Conservation (phyloP, 2,113 vertebrate species). For the Plectropomus leopardus region DNA sequence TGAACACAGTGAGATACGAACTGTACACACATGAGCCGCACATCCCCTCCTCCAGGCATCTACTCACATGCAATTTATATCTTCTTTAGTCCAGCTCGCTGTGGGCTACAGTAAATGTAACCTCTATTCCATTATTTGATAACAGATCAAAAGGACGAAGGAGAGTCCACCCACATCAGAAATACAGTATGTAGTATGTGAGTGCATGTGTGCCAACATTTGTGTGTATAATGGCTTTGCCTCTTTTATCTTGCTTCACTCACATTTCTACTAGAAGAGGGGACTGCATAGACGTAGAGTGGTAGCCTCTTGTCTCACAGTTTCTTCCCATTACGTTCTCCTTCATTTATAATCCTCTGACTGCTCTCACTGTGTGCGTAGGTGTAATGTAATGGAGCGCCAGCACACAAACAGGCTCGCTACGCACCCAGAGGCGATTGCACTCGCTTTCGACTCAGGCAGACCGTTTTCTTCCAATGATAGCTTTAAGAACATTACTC, state of each 20-base stretch:
- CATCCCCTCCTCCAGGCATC: neutral
- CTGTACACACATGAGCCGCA: neutral
- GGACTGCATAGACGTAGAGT: slow-evolving; percentile 31
- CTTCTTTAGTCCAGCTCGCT: slow-evolving; percentile 11
- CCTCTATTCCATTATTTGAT: slow-evolving; percentile 65
- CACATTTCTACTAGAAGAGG: slow-evolving; percentile 24
- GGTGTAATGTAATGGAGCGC: slow-evolving; percentile 70
- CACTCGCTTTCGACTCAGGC: slow-evolving; percentile 45
- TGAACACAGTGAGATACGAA: slow-evolving; percentile 9
- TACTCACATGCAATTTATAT: neutral
- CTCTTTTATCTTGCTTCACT: slow-evolving; percentile 46
- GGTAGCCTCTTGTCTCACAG: slow-evolving; percentile 49
- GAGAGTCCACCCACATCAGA: slow-evolving; percentile 34
- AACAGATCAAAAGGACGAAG: slow-evolving; percentile 41
- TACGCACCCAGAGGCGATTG: slow-evolving; percentile 59
- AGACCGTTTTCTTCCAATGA: slow-evolving; percentile 33
- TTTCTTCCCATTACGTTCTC: slow-evolving; percentile 64
- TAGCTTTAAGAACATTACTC: slow-evolving; percentile 46
- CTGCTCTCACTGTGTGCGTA: slow-evolving; percentile 68
- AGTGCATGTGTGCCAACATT: neutral
- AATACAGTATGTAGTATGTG: neutral
- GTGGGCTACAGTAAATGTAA: slow-evolving; percentile 16
- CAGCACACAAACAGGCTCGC: slow-evolving; percentile 57
- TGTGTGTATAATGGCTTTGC: slow-evolving; percentile 1
- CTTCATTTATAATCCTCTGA: slow-evolving; percentile 77